Percentiles rank a stretch among this genome's conserved stretches.
Conservation (phyloP, 37 sponge, comb jelly and placozoan species). For the Ephydatia muelleri region DNA sequence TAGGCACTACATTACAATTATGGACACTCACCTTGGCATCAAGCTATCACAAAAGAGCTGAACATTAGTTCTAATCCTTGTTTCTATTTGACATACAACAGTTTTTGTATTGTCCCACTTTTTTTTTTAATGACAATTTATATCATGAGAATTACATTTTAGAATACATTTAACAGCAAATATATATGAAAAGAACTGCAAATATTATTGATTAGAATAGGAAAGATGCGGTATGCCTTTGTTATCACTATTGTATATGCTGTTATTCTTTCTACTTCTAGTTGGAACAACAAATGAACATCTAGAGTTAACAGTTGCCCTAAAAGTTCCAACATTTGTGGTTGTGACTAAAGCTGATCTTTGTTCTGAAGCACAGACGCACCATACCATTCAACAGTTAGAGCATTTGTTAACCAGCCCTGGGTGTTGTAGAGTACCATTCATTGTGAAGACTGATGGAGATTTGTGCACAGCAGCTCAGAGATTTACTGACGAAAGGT, state of each 20-base stretch:
- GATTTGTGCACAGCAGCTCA: conserved; percentile 77
- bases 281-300: conserved; percentile 93
- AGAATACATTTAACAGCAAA: too few species aligned
- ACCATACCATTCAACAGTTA: conserved; percentile 62
- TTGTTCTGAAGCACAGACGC: conserved; percentile 51
- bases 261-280: conserved; percentile 12
- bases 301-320: conserved; percentile 82
- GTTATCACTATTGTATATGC: not conserved
- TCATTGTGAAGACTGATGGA: conserved; percentile 42
- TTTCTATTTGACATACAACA: not conserved
- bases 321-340: conserved; percentile 83
- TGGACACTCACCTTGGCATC: too few species aligned
- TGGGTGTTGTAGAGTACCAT: conserved; percentile 52
- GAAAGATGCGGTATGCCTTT: not conserved
- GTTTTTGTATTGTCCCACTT: too few species aligned
- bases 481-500: conserved; percentile 55
- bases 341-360: conserved; percentile 93
- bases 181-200: too few species aligned
- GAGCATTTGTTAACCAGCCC: conserved; percentile 50
- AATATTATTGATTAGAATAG: not conserved
- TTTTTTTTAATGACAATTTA: too few species aligned
- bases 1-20: too few species aligned
- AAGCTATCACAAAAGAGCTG: too few species aligned
- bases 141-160: too few species aligned
- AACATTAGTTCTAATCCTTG: not conserved